These are phyloP conservation scores for Nymphalis c-album DNA, from an alignment of 2,888 invertebrate species.

Conservation along the genomic window DNA sequence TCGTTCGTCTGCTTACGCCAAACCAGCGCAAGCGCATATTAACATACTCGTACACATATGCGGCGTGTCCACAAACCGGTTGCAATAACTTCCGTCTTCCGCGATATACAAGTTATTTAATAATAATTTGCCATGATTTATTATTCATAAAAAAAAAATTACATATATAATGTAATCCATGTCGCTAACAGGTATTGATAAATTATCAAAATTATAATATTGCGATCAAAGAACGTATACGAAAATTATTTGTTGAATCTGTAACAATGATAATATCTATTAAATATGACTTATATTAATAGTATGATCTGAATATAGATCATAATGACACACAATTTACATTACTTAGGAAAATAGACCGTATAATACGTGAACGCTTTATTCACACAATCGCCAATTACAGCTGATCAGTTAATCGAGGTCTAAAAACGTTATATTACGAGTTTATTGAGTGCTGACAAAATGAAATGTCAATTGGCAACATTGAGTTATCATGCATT, in stretches of 20 bases:
- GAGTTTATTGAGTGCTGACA: conserved; percentile 26
- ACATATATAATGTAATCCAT: background rate
- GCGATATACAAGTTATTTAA: conserved; percentile 44
- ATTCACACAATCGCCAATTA: conserved; percentile 28
- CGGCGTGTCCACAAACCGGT: conserved; percentile 51
- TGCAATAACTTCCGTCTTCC: conserved; percentile 66
- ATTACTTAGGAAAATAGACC: conserved; percentile 27
- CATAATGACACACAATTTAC: conserved; percentile 24
- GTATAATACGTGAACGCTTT: conserved; percentile 23
- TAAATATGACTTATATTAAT: conserved; percentile 23
- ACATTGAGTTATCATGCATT: conserved; percentile 15
- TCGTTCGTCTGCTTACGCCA: conserved; percentile 28
- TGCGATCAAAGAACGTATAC: background rate
- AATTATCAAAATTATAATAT: background rate
- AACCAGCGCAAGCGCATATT: conserved; percentile 41
- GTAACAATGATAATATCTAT: conserved; percentile 16
- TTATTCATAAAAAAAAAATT: conserved; percentile 11
- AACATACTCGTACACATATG: conserved; percentile 44
- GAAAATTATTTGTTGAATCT: background rate
- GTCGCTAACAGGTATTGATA: background rate
- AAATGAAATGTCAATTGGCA: conserved; percentile 22
- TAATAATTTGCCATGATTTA: conserved; percentile 40
- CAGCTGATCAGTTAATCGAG: conserved; percentile 22
- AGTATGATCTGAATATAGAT: conserved; percentile 18
- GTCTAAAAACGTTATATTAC: conserved; percentile 22